phyloP scores from a whole-genome alignment of 1,140 invertebrate genomes.

The Drosophila murphyi region DNA sequence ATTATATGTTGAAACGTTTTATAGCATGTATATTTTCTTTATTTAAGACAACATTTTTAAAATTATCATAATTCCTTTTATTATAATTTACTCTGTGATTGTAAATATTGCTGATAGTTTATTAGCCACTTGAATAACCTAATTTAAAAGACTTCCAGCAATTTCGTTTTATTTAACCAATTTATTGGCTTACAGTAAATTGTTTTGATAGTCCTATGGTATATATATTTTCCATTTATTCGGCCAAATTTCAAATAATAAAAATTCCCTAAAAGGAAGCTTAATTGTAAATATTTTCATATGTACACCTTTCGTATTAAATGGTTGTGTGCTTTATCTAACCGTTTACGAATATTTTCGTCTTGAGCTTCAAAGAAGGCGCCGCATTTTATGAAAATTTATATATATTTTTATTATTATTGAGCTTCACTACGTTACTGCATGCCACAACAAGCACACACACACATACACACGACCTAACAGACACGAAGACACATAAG shows the following conservation, averaged over 20 bases:
- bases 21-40: no score
- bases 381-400: slow-evolving; percentile 67
- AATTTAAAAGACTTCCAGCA: no score
- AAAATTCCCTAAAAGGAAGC: background rate
- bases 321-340: background rate
- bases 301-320: background rate
- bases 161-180: no score
- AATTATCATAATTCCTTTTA: no score
- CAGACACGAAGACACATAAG: slow-evolving; percentile 6
- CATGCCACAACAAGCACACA: slow-evolving; percentile 41
- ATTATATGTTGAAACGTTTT: no score
- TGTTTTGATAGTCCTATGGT: no score
- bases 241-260: background rate
- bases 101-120: no score
- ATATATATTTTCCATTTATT: background rate
- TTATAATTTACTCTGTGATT: no score
- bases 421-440: slow-evolving; percentile 45
- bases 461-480: slow-evolving; percentile 24
- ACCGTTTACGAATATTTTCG: background rate
- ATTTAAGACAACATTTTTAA: no score
- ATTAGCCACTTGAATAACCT: no score
- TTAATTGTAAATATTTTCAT: background rate
- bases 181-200: no score
- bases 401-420: slow-evolving; percentile 78
- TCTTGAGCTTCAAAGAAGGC: slow-evolving; percentile 35